Percentiles rank a stretch among this genome's conserved stretches.
Evolutionary conservation across 2,888 invertebrate species (phyloP).

Genomic region (Bellardia bayeri): DNA sequence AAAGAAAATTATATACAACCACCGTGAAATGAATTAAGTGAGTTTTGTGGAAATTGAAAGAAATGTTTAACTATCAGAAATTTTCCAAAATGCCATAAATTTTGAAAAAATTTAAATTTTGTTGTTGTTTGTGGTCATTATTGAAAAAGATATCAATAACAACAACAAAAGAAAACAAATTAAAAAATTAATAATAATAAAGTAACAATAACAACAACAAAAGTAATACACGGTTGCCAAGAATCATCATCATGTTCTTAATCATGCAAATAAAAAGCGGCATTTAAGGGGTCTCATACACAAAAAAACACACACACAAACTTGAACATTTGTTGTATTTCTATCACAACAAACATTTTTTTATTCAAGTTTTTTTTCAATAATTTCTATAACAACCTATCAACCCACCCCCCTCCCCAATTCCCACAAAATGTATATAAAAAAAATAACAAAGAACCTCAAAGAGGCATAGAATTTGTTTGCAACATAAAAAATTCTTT

Average conservation of each 20-base stretch:
- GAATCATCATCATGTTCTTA: slow-evolving; percentile 64
- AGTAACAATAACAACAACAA: slow-evolving; percentile 58
- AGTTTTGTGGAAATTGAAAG: slow-evolving; percentile 35
- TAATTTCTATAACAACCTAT: slow-evolving; percentile 9
- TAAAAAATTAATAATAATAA: slow-evolving; percentile 40
- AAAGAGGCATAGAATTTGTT: slow-evolving; percentile 42
- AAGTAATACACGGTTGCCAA: slow-evolving; percentile 54
- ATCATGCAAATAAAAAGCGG: slow-evolving; percentile 63
- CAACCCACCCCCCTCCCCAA: slow-evolving; percentile 1
- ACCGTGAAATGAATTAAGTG: slow-evolving; percentile 53
- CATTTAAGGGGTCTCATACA: slow-evolving; percentile 46
- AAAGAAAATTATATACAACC: slow-evolving; percentile 50
- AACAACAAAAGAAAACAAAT: slow-evolving; percentile 56
- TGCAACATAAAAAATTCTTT: slow-evolving; percentile 67
- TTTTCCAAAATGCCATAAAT: slow-evolving; percentile 36
- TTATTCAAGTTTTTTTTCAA: slow-evolving; percentile 42
- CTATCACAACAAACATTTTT: slow-evolving; percentile 62
- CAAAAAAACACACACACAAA: slow-evolving; percentile 26
- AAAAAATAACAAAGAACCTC: slow-evolving; percentile 36
- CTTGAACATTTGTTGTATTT: slow-evolving; percentile 47
- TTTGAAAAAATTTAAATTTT: slow-evolving; percentile 37
- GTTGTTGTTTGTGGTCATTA: slow-evolving; percentile 24
- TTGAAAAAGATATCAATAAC: slow-evolving; percentile 56
- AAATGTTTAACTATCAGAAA: slow-evolving; percentile 24
- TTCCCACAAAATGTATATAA: slow-evolving; percentile 14